These are phyloP conservation scores for Drosophila percnosoma DNA, from an alignment of 2,888 invertebrate genomes.

Conservation along the genomic window DNA sequence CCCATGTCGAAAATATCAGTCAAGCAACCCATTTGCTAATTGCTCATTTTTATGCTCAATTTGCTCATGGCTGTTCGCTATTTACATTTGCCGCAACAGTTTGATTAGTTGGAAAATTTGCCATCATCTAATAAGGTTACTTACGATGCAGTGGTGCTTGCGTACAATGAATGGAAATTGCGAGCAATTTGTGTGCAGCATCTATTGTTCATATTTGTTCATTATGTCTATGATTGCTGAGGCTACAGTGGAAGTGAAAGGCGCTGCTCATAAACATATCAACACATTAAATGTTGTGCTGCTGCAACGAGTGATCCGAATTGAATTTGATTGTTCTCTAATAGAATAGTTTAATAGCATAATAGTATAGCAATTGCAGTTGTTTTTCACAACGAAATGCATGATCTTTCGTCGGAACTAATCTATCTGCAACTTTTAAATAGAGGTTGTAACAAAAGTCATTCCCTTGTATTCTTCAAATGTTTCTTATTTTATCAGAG, in stretches of 20 bases:
- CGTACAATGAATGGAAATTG: constrained; percentile 76
- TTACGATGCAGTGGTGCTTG: constrained; percentile 66
- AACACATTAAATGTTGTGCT: background rate
- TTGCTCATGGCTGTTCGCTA: constrained; percentile 22
- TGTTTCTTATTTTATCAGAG: background rate
- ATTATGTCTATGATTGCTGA: constrained; percentile 21
- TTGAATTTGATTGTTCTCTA: background rate
- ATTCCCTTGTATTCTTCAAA: background rate
- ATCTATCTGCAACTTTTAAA: background rate
- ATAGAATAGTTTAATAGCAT: constrained; percentile 14
- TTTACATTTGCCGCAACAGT: constrained; percentile 39
- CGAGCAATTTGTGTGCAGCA: constrained; percentile 71
- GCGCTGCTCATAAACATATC: constrained; percentile 36
- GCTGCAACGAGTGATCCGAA: constrained; percentile 6
- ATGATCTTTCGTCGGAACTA: background rate
- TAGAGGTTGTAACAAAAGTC: background rate
- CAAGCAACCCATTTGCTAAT: constrained; percentile 36
- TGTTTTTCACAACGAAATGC: background rate
- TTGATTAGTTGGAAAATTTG: constrained; percentile 77
- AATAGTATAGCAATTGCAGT: constrained; percentile 12
- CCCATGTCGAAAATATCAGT: constrained; percentile 36
- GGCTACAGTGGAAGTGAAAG: constrained; percentile 60
- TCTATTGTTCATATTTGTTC: constrained; percentile 30
- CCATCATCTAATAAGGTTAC: constrained; percentile 76
- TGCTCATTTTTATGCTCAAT: constrained; percentile 60